Conservation (phyloP, 2,888 invertebrate genomes). For the Aricia artaxerxes region DNA sequence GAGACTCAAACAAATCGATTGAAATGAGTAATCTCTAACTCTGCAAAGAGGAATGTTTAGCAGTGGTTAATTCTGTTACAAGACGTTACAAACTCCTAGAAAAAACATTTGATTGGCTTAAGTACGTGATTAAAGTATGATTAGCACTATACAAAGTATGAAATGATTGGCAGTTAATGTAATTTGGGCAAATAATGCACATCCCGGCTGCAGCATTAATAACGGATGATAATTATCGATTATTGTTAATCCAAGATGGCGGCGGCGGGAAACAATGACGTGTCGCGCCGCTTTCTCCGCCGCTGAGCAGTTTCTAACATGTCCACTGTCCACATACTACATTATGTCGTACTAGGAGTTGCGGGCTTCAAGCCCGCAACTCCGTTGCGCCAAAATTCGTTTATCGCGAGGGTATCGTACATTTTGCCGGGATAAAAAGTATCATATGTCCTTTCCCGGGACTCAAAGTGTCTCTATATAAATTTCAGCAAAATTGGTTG, state of each 20-base stretch:
- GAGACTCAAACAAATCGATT: too few species aligned
- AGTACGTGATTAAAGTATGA: neutral
- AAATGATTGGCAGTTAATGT: constrained; percentile 7
- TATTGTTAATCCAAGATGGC: constrained; percentile 16
- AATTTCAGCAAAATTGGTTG: too few species aligned
- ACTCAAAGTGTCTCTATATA: too few species aligned
- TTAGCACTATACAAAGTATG: neutral
- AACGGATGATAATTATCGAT: neutral
- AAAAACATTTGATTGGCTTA: neutral
- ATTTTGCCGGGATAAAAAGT: too few species aligned
- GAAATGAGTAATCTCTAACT: too few species aligned
- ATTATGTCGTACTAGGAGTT: neutral
- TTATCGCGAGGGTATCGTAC: too few species aligned
- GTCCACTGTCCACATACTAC: neutral
- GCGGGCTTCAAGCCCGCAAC: too few species aligned
- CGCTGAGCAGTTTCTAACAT: neutral
- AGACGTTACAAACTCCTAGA: neutral
- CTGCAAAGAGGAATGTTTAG: too few species aligned
- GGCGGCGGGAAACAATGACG: neutral
- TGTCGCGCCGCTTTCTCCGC: neutral
- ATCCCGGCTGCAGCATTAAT: neutral
- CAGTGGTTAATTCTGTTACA: too few species aligned
- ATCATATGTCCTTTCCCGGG: too few species aligned
- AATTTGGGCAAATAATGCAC: neutral
- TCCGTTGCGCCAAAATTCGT: too few species aligned